Evolutionary conservation across 1,140 invertebrate species (phyloP).

Genomic region (Heterodera carotae): DNA sequence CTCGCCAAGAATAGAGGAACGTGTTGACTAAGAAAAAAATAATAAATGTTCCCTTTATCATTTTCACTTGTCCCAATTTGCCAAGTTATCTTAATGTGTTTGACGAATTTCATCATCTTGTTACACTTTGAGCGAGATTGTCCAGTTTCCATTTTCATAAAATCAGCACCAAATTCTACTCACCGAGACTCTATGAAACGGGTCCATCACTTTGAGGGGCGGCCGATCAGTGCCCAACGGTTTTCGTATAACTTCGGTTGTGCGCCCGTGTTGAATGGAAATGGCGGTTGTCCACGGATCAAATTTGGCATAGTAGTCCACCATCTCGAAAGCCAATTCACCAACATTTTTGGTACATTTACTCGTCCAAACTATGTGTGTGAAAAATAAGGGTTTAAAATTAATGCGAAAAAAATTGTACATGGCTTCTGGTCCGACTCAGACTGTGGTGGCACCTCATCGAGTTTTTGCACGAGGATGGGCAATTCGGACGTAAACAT

Average conservation of each 20-base stretch:
- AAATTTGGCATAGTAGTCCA: conserved; percentile 41
- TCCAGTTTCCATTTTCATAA: neutral
- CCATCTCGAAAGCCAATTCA: conserved; percentile 39
- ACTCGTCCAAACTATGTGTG: conserved; percentile 42
- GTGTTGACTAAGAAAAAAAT: neutral
- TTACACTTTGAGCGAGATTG: too few relatives aligned
- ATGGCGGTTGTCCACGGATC: conserved; percentile 26
- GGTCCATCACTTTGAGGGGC: neutral
- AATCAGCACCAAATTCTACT: neutral
- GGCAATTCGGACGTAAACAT: neutral
- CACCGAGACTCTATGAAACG: neutral
- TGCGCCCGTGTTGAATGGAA: conserved; percentile 23
- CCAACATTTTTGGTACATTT: conserved; percentile 37
- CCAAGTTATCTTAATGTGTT: too few relatives aligned
- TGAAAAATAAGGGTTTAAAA: conserved; percentile 13
- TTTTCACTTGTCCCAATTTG: too few relatives aligned
- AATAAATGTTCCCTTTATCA: neutral
- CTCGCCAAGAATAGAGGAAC: neutral
- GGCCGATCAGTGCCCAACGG: neutral
- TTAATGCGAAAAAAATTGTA: neutral
- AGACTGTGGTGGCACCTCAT: conserved; percentile 17
- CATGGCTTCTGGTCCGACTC: neutral
- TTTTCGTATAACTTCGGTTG: neutral
- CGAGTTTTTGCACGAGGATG: neutral
- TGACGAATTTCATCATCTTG: too few relatives aligned